Evolutionary conservation across 2,797 vertebrate genomes (phyloP), one percentile per base, ranked within the genome.

Genomic region (Cuculus canorus): DNA sequence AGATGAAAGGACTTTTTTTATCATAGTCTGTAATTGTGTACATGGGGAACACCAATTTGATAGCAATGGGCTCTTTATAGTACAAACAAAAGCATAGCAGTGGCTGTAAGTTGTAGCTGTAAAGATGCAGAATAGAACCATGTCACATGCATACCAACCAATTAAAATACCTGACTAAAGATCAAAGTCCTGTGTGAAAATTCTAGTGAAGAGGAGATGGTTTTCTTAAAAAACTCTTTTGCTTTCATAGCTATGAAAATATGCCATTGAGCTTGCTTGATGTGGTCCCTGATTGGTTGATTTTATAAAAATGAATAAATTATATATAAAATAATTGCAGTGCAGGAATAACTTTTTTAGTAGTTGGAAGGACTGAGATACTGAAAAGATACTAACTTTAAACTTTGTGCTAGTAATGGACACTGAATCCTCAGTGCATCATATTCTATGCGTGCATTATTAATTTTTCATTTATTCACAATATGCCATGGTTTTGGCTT

Each of bases 1-100:
- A 91, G 76, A 93, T 95, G 30, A 93, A 92, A 92, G 61, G 28
- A 13, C 28, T 45, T 56, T 70, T 83, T 80, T 86, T 53, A 66
- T 78, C 48, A 50, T 25, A 52, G 21, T 33, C 43, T 84, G 30
- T 84, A 88, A 82, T 86, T 81, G 60, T 22, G 5, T 84, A 73
- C 24, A 30, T 7, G 11, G 5, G 33, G 32, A 92, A 60, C 53
- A 66, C 35, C 90, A 52, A 71, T 82, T 82, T 91, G 14, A 35
- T 80, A 64, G 56, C 71, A 64, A 25, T 52, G 28, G 25, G 10
- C 35, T 41, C 45, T 92, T 78, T 57, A 80, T 71, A 86, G 17
- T 63, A 17, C 70, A 70, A 56, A 53, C 35, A 92, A 84, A 88
- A 91, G 45, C 3, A 0, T 70, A 82, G 41, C 30, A 59, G 21